Percentiles rank a stretch among this genome's conserved stretches.
These are phyloP conservation scores for Abrostola triplasia DNA, from an alignment of 2,888 invertebrate species.

Conservation along the genomic window DNA sequence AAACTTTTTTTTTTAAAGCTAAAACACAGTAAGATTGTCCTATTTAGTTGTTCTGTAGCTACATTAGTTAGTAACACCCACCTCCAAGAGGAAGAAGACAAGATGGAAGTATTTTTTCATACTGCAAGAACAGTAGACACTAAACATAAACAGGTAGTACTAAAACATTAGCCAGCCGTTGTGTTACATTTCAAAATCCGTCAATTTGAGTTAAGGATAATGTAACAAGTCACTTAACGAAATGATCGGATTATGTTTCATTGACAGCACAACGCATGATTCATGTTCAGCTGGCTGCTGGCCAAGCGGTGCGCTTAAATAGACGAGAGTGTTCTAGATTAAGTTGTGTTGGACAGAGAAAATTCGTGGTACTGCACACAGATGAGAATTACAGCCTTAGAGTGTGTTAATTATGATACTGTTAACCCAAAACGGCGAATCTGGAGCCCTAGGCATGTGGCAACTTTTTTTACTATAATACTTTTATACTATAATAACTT, in stretches of 20 bases:
- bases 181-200: slow-evolving; percentile 54
- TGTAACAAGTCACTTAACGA: slow-evolving; percentile 71
- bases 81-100: background rate
- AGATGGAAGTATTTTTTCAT: background rate
- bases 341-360: slow-evolving; percentile 38
- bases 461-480: no score
- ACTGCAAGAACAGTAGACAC: slow-evolving; percentile 16
- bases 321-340: slow-evolving; percentile 51
- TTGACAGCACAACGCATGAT: slow-evolving; percentile 71
- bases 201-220: slow-evolving; percentile 54
- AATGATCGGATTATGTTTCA: slow-evolving; percentile 72
- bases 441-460: no score
- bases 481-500: no score
- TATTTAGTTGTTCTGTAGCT: no score
- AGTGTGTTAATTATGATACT: background rate
- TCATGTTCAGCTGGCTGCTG: slow-evolving; percentile 66
- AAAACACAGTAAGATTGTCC: no score
- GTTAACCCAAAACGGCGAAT: background rate
- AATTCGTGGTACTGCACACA: slow-evolving; percentile 28
- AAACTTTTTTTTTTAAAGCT: no score
- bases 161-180: slow-evolving; percentile 25
- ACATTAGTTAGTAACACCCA: no score
- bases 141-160: slow-evolving; percentile 28
- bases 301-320: slow-evolving; percentile 65
- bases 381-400: slow-evolving; percentile 10